Evolutionary conservation across 1,140 invertebrate species (phyloP).

Genomic region (Lordiphosa mommai): DNA sequence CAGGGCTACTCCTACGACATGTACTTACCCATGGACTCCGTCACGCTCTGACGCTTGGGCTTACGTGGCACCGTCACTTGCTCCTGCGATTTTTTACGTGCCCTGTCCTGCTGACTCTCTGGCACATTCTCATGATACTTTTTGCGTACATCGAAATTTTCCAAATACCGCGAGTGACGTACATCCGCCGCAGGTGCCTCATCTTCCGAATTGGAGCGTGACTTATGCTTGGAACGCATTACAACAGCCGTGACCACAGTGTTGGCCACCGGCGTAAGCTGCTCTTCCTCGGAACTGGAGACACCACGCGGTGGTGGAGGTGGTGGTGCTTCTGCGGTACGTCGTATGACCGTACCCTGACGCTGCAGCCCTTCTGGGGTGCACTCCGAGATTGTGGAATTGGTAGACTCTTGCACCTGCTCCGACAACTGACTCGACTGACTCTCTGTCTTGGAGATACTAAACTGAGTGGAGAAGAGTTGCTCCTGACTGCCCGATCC

Average conservation of each 20-base stretch:
- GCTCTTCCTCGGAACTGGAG: constrained; percentile 57
- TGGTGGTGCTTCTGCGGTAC: constrained; percentile 10
- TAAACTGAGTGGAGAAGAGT: constrained; percentile 80
- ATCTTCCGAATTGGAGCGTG: constrained; percentile 67
- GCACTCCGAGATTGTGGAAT: constrained; percentile 32
- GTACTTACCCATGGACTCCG: constrained; percentile 49
- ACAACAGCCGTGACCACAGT: constrained; percentile 15
- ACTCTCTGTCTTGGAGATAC: constrained; percentile 80
- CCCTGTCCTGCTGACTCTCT: too few species aligned
- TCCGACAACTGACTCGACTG: constrained; percentile 80
- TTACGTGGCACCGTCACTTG: constrained; percentile 44
- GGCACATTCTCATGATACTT: constrained; percentile 74
- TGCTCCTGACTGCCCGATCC: constrained; percentile 80
- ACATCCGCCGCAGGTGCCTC: constrained; percentile 48
- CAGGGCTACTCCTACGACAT: not conserved
- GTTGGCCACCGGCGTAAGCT: not conserved
- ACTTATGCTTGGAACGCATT: constrained; percentile 60
- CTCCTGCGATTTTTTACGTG: constrained; percentile 3
- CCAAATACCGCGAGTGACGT: constrained; percentile 71
- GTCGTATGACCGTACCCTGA: constrained; percentile 63
- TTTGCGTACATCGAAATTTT: constrained; percentile 74
- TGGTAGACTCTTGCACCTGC: constrained; percentile 56
- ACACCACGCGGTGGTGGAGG: constrained; percentile 18
- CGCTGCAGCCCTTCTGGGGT: constrained; percentile 53
- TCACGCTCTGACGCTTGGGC: constrained; percentile 62